Percentiles rank a stretch among this genome's conserved stretches.
Conservation (phyloP, 2,113 vertebrate genomes). For the Microtus ochrogaster region DNA sequence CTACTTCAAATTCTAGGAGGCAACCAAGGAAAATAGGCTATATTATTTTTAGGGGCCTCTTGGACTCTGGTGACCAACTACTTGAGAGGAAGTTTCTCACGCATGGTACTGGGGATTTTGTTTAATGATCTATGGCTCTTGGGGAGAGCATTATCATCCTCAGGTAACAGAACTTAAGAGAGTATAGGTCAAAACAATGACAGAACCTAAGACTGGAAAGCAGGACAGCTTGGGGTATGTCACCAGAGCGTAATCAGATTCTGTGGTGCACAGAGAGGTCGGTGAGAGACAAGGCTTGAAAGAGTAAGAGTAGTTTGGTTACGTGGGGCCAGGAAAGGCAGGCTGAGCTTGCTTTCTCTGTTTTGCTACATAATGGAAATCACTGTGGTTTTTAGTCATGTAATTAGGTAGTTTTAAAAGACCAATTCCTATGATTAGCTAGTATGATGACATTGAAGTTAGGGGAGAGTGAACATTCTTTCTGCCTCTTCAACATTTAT, state of each 20-base stretch:
- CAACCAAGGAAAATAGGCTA: background rate
- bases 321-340: background rate
- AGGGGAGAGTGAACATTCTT: background rate
- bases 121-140: background rate
- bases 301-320: background rate
- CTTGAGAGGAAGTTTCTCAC: background rate
- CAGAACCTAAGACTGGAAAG: background rate
- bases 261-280: background rate
- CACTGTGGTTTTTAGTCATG: background rate
- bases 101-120: background rate
- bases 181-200: background rate
- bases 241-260: background rate
- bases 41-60: background rate
- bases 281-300: background rate
- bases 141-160: background rate
- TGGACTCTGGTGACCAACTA: background rate
- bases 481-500: background rate
- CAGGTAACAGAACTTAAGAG: too few relatives aligned
- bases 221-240: background rate
- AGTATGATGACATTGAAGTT: background rate
- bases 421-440: background rate
- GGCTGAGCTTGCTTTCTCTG: background rate
- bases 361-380: background rate
- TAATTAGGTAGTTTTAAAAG: background rate
- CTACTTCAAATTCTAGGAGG: background rate